These are phyloP conservation scores for Himalopsyche tibetana DNA, from an alignment of 2,888 invertebrate species.

Conservation along the genomic window DNA sequence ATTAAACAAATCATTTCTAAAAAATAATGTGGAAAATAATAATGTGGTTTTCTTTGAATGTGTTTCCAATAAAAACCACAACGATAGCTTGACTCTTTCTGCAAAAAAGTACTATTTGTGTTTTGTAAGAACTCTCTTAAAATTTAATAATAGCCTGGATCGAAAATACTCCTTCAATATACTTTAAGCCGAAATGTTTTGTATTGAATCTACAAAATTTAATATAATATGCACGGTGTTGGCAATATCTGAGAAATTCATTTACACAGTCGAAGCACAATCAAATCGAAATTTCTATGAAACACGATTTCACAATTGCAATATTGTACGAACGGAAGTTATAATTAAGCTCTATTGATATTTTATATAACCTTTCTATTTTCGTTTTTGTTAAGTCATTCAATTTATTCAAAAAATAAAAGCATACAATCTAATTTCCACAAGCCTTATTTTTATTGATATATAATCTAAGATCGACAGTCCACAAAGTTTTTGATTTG, in stretches of 20 bases:
- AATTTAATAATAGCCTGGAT: not conserved
- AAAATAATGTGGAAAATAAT: too few species aligned
- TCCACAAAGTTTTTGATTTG: too few species aligned
- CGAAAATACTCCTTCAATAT: not conserved
- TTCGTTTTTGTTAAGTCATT: too few species aligned
- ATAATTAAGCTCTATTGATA: not conserved
- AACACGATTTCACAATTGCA: not conserved
- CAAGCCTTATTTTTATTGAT: too few species aligned
- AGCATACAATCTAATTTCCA: too few species aligned
- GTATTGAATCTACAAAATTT: conserved; percentile 5
- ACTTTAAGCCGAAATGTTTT: not conserved
- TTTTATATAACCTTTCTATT: not conserved
- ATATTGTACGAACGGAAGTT: not conserved
- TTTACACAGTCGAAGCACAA: not conserved
- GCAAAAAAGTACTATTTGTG: not conserved
- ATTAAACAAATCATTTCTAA: too few species aligned
- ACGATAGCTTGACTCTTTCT: not conserved
- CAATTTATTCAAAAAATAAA: too few species aligned
- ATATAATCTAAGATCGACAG: too few species aligned
- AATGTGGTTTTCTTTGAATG: too few species aligned
- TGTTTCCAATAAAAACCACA: not conserved
- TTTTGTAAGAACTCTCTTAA: not conserved
- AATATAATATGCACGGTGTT: conserved; percentile 1
- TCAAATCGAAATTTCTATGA: conserved; percentile 6
- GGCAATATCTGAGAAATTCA: conserved; percentile 21